Evolutionary conservation across 2,888 invertebrate genomes (phyloP).

Genomic region (Cancer borealis): DNA sequence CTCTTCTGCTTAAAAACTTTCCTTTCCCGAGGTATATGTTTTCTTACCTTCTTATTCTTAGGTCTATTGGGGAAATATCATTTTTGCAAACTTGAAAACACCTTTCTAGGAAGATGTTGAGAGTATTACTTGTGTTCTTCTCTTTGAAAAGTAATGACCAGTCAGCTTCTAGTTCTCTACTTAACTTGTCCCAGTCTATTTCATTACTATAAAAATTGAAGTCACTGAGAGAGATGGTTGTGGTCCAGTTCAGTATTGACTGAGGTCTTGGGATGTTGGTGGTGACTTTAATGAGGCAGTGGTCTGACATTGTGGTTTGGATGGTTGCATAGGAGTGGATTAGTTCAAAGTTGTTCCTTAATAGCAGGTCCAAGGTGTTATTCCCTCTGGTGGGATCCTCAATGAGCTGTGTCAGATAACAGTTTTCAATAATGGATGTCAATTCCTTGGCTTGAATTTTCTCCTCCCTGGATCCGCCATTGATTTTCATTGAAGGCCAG

Average conservation of each 20-base stretch:
- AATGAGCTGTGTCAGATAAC: not conserved
- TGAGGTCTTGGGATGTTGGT: not conserved
- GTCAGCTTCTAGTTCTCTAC: not conserved
- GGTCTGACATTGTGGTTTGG: conserved; percentile 16
- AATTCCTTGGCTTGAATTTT: conserved; percentile 21
- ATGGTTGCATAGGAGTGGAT: conserved; percentile 8
- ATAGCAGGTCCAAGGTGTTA: conserved; percentile 24
- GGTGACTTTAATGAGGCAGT: not conserved
- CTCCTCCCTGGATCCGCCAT: conserved; percentile 24
- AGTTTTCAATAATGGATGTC: not conserved
- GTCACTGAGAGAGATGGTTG: not conserved
- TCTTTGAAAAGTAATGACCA: not conserved
- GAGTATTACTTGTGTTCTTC: not conserved
- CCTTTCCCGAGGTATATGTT: not conserved
- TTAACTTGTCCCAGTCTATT: conserved; percentile 22
- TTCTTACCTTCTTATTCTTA: not conserved
- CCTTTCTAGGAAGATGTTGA: not conserved
- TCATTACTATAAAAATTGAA: not conserved
- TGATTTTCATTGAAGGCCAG: conserved; percentile 38
- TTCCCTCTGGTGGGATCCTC: conserved; percentile 12
- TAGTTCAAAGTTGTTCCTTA: conserved; percentile 21
- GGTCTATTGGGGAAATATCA: too few species aligned
- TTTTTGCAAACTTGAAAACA: not conserved
- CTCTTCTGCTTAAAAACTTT: not conserved
- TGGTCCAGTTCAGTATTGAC: too few species aligned